A percentile compares a stretch with the other conserved stretches of the same genome.
These are phyloP conservation scores for Penaeus japonicus DNA, from an alignment of 1,140 invertebrate genomes.

Conservation along the genomic window DNA sequence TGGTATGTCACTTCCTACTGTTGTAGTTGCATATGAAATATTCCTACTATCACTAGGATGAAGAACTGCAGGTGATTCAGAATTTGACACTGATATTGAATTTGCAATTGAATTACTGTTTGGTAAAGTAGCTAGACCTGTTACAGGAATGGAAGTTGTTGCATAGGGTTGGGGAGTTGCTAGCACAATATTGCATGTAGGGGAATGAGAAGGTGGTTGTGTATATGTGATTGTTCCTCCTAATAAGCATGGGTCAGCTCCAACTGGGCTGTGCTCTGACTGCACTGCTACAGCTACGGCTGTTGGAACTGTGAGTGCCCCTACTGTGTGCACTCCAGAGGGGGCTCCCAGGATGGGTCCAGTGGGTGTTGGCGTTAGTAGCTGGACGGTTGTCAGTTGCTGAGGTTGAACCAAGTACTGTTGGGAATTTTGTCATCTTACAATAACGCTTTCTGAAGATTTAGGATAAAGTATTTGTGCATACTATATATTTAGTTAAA, in stretches of 20 bases:
- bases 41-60: not conserved
- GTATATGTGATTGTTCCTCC: slow-evolving; percentile 20
- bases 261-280: slow-evolving; percentile 3
- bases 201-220: slow-evolving; percentile 16
- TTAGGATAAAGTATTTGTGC: not conserved
- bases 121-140: not conserved
- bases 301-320: slow-evolving; percentile 20
- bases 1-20: not conserved
- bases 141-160: not conserved
- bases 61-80: not conserved
- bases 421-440: not conserved
- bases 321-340: not conserved
- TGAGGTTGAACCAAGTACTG: slow-evolving; percentile 36
- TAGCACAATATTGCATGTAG: slow-evolving; percentile 33
- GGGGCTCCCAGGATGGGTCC: slow-evolving; percentile 6
- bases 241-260: slow-evolving; percentile 13
- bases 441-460: not conserved
- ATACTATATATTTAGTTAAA: no score
- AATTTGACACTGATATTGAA: not conserved
- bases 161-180: slow-evolving; percentile 13
- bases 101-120: not conserved
- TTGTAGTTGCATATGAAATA: slow-evolving; percentile 14
- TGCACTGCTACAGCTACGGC: slow-evolving; percentile 39
- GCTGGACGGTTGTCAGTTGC: slow-evolving; percentile 16
- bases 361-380: slow-evolving; percentile 10